Percentiles rank a stretch among this genome's conserved stretches.
Conservation (phyloP, 2,113 vertebrate species). For the Larimichthys polyactis region DNA sequence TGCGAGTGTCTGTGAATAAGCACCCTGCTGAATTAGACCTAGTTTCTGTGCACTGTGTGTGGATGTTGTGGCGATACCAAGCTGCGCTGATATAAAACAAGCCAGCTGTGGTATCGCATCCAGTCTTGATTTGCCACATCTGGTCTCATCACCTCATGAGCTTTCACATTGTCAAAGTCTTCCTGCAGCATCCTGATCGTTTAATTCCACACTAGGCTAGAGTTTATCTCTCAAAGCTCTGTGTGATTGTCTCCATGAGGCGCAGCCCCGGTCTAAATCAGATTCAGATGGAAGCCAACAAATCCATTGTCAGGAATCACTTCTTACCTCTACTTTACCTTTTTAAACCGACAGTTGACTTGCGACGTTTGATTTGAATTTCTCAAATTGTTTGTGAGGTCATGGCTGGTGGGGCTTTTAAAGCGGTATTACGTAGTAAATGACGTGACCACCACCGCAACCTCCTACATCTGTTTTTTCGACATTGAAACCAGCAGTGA, state of each 20-base stretch:
- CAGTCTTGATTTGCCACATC: slow-evolving; percentile 64
- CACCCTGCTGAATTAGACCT: neutral
- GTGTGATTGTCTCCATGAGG: slow-evolving; percentile 73
- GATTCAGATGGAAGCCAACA: slow-evolving; percentile 65
- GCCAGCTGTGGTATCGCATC: slow-evolving; percentile 58
- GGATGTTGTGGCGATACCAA: neutral
- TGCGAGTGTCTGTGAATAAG: slow-evolving; percentile 22
- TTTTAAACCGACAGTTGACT: slow-evolving; percentile 33
- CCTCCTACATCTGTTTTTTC: neutral
- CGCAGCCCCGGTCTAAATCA: slow-evolving; percentile 48
- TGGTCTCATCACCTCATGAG: slow-evolving; percentile 67
- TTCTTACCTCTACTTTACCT: slow-evolving; percentile 42
- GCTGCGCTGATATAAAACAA: slow-evolving; percentile 37
- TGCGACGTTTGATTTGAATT: slow-evolving; percentile 47
- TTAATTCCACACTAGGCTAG: slow-evolving; percentile 64
- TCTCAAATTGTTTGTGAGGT: slow-evolving; percentile 44
- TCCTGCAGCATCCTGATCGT: slow-evolving; percentile 59
- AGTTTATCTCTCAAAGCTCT: slow-evolving; percentile 69
- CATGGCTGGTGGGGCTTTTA: slow-evolving; percentile 33
- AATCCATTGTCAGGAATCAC: slow-evolving; percentile 50
- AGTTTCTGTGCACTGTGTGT: slow-evolving; percentile 5
- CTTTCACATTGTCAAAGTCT: slow-evolving; percentile 62
- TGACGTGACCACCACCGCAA: slow-evolving; percentile 18
- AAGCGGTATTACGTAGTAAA: slow-evolving; percentile 24
- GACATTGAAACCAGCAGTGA: slow-evolving; percentile 22